A percentile compares a stretch with the other conserved stretches of the same genome.
These are phyloP conservation scores for Hippocampus zosterae DNA, from an alignment of 2,113 vertebrate genomes.

Conservation along the genomic window DNA sequence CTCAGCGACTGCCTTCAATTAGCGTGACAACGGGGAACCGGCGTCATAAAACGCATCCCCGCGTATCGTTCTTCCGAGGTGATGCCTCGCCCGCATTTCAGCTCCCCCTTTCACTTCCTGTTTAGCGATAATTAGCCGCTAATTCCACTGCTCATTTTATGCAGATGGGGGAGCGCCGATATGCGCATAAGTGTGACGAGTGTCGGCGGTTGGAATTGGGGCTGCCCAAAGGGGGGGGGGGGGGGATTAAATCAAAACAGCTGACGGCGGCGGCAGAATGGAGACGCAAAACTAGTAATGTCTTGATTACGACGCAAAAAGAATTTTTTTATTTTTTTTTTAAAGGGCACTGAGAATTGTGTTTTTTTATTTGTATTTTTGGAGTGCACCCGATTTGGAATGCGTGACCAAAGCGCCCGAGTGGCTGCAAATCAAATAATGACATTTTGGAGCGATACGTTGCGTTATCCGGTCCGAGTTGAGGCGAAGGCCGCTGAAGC, in stretches of 20 bases:
- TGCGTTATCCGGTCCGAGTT: conserved; percentile 46
- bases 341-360: conserved; percentile 15
- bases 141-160: conserved; percentile 53
- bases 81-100: conserved; percentile 2
- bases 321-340: not conserved
- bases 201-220: conserved; percentile 22
- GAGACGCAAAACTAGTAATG: not conserved
- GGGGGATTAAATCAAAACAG: conserved; percentile 5
- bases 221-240: not conserved
- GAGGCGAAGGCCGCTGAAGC: conserved; percentile 47
- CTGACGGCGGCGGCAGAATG: conserved; percentile 10
- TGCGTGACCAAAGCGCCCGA: conserved; percentile 36
- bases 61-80: conserved; percentile 10
- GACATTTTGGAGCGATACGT: conserved; percentile 42
- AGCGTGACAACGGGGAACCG: not conserved
- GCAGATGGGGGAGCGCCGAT: conserved; percentile 46
- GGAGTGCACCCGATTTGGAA: conserved; percentile 27
- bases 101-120: conserved; percentile 13
- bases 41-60: conserved; percentile 4
- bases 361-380: not conserved
- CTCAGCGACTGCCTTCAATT: not conserved
- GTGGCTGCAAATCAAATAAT: conserved; percentile 29
- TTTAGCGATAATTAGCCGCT: conserved; percentile 47
- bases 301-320: not conserved
- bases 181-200: conserved; percentile 51